These are phyloP conservation scores for Pycnonotus jocosus DNA, from an alignment of 2,113 vertebrate genomes.

Conservation along the genomic window DNA sequence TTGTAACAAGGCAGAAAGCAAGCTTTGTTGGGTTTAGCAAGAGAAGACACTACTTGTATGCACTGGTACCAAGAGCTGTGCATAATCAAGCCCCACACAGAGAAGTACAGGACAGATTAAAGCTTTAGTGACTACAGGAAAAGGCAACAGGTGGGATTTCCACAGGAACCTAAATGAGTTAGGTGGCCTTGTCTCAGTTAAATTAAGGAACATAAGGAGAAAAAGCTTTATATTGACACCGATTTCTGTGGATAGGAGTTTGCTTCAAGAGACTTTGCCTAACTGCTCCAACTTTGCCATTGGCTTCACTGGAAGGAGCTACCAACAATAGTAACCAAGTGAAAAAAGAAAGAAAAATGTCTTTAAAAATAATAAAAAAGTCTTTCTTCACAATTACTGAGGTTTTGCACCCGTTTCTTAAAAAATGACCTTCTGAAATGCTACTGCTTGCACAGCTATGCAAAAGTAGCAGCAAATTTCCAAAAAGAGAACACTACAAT, in stretches of 20 bases:
- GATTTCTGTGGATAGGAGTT: neutral
- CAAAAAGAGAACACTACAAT: neutral
- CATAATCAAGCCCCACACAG: neutral
- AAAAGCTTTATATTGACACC: neutral
- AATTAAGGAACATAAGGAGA: neutral
- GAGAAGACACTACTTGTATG: neutral
- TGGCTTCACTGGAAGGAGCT: neutral
- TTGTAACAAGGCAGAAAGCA: neutral
- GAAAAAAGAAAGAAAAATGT: neutral
- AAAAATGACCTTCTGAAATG: neutral
- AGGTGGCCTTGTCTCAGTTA: neutral
- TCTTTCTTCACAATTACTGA: neutral
- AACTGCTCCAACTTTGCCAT: neutral
- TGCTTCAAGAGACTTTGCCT: neutral
- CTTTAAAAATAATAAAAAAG: neutral
- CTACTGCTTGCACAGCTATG: neutral
- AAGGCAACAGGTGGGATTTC: neutral
- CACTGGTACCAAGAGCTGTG: neutral
- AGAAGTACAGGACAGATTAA: neutral
- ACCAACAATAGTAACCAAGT: neutral
- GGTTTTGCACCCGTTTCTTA: neutral
- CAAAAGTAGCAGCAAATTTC: neutral
- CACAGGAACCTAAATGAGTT: neutral
- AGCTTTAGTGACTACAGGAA: neutral
- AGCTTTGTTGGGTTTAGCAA: constrained; percentile 6